phyloP scores from a whole-genome alignment of 2,797 vertebrate genomes.

The Borostomias antarcticus region DNA sequence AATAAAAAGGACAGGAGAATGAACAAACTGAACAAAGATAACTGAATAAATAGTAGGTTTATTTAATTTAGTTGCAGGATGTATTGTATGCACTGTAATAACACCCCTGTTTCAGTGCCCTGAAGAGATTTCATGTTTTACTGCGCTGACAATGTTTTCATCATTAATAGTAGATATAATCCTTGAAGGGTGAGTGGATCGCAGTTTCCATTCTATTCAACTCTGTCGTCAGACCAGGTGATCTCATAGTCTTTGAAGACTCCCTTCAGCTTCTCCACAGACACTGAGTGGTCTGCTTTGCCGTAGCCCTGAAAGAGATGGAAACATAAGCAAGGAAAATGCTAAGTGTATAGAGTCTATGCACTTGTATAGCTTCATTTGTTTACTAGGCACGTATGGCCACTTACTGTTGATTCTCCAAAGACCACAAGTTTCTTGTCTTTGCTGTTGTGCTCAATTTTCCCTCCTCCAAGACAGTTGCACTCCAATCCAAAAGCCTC shows the following conservation, averaged over 20 bases:
- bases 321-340: neutral
- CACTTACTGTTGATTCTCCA: slow-evolving; percentile 88
- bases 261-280: slow-evolving; percentile 82
- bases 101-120: neutral
- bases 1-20: too few species aligned
- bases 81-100: neutral
- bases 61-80: neutral
- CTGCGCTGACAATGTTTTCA: neutral
- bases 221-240: slow-evolving; percentile 85
- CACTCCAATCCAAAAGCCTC: slow-evolving; percentile 84
- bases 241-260: slow-evolving; percentile 82
- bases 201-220: slow-evolving; percentile 65
- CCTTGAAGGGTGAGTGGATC: neutral
- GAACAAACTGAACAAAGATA: too few species aligned
- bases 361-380: neutral
- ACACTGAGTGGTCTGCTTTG: slow-evolving; percentile 87
- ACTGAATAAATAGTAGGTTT: neutral
- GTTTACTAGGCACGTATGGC: neutral
- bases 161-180: too few species aligned
- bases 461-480: slow-evolving; percentile 88
- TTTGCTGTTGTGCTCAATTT: slow-evolving; percentile 86
- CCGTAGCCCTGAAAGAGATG: slow-evolving; percentile 82
- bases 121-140: neutral
- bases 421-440: slow-evolving; percentile 86
- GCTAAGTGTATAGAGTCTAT: neutral